Evolutionary conservation across 2,888 invertebrate species (phyloP).

Genomic region (Campoplex capitator): DNA sequence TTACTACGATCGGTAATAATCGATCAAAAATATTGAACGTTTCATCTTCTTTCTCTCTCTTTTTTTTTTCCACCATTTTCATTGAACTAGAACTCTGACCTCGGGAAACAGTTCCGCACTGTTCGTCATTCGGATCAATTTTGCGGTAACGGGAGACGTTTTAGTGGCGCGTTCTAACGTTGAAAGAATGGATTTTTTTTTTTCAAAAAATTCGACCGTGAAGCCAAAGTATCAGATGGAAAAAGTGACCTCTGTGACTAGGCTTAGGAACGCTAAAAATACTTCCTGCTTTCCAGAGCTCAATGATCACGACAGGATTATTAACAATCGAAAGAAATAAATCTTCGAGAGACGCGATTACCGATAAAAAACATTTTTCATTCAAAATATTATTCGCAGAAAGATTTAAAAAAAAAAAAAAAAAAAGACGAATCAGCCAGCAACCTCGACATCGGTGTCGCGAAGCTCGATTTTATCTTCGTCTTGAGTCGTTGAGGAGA

Average conservation of each 20-base stretch:
- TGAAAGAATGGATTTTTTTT: constrained; percentile 31
- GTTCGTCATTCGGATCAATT: constrained; percentile 59
- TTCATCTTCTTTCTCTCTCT: not conserved
- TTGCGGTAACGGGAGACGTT: constrained; percentile 8
- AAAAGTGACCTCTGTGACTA: constrained; percentile 55
- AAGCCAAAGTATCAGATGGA: constrained; percentile 48
- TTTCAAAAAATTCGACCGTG: constrained; percentile 41
- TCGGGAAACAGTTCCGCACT: constrained; percentile 60
- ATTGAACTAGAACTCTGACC: constrained; percentile 41
- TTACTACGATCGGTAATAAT: not conserved
- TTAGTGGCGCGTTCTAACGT: constrained; percentile 3
- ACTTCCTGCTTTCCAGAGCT: constrained; percentile 59
- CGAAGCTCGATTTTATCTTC: constrained; percentile 19
- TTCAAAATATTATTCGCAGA: not conserved
- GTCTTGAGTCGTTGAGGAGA: not conserved
- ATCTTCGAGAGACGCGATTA: not conserved
- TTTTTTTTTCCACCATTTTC: constrained; percentile 2
- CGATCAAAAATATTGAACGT: not conserved
- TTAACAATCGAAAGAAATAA: not conserved
- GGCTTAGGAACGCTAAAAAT: constrained; percentile 12
- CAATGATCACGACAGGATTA: not conserved
- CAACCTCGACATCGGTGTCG: constrained; percentile 44
- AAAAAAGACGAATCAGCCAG: not conserved
- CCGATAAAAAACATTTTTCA: not conserved
- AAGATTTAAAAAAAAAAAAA: constrained; percentile 17